Base-by-base conservation (phyloP, 2,888 invertebrate genomes). In the Notodonta dromedarius region DNA sequence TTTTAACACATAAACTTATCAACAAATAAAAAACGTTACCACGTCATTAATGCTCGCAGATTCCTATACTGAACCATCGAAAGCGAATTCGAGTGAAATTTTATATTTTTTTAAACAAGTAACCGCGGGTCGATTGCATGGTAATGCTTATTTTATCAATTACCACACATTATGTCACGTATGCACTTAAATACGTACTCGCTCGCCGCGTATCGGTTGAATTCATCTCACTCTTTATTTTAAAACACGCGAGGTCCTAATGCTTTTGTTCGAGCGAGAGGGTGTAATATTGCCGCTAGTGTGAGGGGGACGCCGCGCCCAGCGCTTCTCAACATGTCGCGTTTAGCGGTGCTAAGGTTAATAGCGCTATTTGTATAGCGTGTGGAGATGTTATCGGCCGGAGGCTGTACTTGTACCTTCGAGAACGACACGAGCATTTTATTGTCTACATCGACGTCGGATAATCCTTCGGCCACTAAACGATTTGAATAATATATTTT, bases 321-420 rank as follows among this genome's bases (percentile, higher is more conserved):
- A 78, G 75, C 71, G 82, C 79, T 78, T 76, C 81, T 79, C 79
- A 83, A 85, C 84, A 85, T 84, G 87, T 84, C 85, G 85, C 84
- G 78, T 82, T 85, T 80, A 81, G 80, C 79, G 78, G 87, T 89
- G 89, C 89, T 88, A 88, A 87, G 89, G 89, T 89, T 90, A 90
- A 91, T 89, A 82, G 87, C 82, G 89, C 86, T 89, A 90, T 91
- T 91, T 90, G 91, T 90, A 86, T 82, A 82, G 84, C 76, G 75
- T 79, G 81, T 74, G 77, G 82, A 82, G 89, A 90, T 89, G 84
- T 82, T 89, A 89, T 90, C 90, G 78, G 73, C 63, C 63, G 72
- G 80, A 80, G 78, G 76, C 81, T 81, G 82, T 71, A 79, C 79
- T 80, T 81, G 82, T 71, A 79, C 79, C 76, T 67, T 66, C 69